Conservation (phyloP, 2,797 vertebrate genomes). For the Gallirallus australis region DNA sequence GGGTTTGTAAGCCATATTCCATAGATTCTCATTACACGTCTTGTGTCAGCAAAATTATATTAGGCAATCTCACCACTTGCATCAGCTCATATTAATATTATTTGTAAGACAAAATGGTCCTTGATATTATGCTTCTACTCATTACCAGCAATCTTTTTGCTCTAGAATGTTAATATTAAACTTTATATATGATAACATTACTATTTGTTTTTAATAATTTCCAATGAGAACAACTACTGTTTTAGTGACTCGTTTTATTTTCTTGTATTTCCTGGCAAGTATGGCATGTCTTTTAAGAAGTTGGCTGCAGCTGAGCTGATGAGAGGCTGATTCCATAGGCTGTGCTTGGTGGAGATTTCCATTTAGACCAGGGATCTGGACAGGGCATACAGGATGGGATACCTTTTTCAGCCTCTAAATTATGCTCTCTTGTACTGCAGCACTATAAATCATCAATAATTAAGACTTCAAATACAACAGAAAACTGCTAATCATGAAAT, state of each 20-base stretch:
- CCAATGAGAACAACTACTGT: conserved; percentile 71
- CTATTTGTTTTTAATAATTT: conserved; percentile 73
- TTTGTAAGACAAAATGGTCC: conserved; percentile 62
- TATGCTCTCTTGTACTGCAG: not conserved
- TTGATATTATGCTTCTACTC: conserved; percentile 32
- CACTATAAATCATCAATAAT: not conserved
- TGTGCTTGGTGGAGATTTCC: not conserved
- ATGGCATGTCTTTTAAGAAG: conserved; percentile 52
- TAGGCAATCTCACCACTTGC: conserved; percentile 59
- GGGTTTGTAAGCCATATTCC: conserved; percentile 45
- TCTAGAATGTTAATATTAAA: conserved; percentile 63
- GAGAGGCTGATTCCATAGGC: not conserved
- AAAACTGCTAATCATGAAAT: not conserved
- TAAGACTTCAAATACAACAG: not conserved
- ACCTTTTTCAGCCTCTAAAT: not conserved
- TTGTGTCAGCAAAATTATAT: conserved; percentile 66
- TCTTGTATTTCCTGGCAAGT: conserved; percentile 58
- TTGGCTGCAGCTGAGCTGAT: conserved; percentile 21
- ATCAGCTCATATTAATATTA: conserved; percentile 52
- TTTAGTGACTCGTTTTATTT: conserved; percentile 73
- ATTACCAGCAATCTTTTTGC: conserved; percentile 57
- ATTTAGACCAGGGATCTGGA: not conserved
- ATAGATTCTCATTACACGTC: conserved; percentile 67
- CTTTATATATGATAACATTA: conserved; percentile 65
- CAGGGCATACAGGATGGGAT: not conserved